phyloP scores from a whole-genome alignment of 2,113 vertebrate species.

The Proteles cristata region DNA sequence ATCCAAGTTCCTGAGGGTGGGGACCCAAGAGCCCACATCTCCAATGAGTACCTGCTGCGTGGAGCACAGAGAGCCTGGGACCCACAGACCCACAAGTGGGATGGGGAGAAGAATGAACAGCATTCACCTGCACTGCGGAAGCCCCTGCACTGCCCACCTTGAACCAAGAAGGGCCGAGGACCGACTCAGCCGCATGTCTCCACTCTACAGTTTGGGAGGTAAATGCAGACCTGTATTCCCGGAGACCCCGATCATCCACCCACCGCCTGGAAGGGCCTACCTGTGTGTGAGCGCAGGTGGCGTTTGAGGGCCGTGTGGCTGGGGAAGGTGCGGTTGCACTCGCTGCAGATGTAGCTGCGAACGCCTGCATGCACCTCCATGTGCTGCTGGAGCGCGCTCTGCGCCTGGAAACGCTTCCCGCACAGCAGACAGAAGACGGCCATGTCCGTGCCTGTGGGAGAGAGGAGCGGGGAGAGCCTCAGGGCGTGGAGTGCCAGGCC shows the following conservation, averaged over 20 bases:
- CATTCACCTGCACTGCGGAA: neutral
- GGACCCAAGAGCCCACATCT: neutral
- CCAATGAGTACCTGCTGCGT: neutral
- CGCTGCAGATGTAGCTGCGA: constrained; percentile 98
- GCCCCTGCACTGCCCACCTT: neutral
- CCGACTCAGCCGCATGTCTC: neutral
- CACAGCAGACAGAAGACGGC: constrained; percentile 99
- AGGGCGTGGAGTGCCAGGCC: neutral
- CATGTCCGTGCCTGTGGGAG: constrained; percentile 94
- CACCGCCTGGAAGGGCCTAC: constrained; percentile 76
- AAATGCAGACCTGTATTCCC: neutral
- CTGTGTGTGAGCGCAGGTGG: constrained; percentile 98
- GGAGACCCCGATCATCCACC: accelerated
- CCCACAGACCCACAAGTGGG: accelerated
- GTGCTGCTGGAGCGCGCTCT: constrained; percentile 98
- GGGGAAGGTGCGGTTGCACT: constrained; percentile 99
- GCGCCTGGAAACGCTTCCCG: constrained; percentile 98
- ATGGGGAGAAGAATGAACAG: neutral
- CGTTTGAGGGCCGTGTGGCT: constrained; percentile 99
- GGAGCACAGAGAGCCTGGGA: neutral
- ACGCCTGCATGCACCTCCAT: constrained; percentile 99
- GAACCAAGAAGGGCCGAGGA: neutral
- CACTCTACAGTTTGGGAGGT: accelerated
- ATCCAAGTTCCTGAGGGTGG: neutral
- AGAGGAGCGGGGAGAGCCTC: neutral